Evolutionary conservation across 2,888 invertebrate genomes (phyloP).

Genomic region (Pimpla rufipes): DNA sequence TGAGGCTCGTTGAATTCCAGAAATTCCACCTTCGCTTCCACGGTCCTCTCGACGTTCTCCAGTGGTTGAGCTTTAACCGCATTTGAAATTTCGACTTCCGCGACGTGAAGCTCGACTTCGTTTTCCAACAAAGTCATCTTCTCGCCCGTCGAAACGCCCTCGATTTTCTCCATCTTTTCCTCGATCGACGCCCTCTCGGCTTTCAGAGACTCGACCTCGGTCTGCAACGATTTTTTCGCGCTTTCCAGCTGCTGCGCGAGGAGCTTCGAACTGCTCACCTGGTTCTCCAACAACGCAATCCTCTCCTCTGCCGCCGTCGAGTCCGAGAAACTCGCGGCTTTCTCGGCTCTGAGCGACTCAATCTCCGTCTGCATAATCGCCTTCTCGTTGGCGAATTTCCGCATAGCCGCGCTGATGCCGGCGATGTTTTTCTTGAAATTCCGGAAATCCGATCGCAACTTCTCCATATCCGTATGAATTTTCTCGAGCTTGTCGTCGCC

Average conservation of each 20-base stretch:
- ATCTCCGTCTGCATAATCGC: conserved; percentile 69
- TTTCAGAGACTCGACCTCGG: conserved; percentile 25
- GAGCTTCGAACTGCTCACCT: conserved; percentile 24
- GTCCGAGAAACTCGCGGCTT: conserved; percentile 64
- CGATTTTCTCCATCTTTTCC: conserved; percentile 30
- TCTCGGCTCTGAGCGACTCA: conserved; percentile 71
- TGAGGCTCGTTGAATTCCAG: not conserved
- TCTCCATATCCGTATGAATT: conserved; percentile 74
- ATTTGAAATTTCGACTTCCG: conserved; percentile 20
- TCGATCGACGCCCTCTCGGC: not conserved
- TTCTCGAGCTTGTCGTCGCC: conserved; percentile 71
- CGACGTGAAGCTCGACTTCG: conserved; percentile 33
- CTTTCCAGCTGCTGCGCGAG: not conserved
- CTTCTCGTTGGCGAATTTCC: conserved; percentile 72
- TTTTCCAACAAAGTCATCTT: conserved; percentile 33
- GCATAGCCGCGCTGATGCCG: conserved; percentile 57
- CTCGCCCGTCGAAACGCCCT: conserved; percentile 19
- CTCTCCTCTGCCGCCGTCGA: conserved; percentile 17
- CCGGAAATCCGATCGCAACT: conserved; percentile 73
- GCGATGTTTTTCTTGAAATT: conserved; percentile 68
- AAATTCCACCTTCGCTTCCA: conserved; percentile 21
- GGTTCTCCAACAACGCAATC: conserved; percentile 36
- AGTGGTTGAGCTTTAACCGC: conserved; percentile 1
- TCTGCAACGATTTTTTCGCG: not conserved
- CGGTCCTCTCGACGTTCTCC: conserved; percentile 4